These are phyloP conservation scores for Porites lobata DNA, from an alignment of 92 coral and sea anemone genomes.

Conservation along the genomic window DNA sequence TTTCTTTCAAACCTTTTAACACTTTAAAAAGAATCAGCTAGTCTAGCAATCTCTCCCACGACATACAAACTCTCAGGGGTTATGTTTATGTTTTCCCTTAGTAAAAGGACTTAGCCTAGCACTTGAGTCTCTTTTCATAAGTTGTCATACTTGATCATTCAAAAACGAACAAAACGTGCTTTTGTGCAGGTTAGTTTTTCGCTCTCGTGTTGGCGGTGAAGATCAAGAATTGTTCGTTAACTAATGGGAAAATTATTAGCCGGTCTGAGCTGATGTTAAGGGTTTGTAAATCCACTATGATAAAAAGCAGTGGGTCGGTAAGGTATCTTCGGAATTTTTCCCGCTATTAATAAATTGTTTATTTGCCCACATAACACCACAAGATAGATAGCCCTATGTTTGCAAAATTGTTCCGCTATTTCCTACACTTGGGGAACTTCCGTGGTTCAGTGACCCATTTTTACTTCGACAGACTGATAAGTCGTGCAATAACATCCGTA, in stretches of 20 bases:
- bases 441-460: conserved; percentile 8
- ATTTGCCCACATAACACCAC: conserved; percentile 27
- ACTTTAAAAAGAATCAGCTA: neutral
- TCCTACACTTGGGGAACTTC: conserved; percentile 48
- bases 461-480: neutral
- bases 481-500: neutral
- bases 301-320: conserved; percentile 19
- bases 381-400: neutral
- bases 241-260: conserved; percentile 7
- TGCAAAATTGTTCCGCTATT: conserved; percentile 23
- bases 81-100: neutral
- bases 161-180: neutral
- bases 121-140: neutral
- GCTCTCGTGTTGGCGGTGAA: neutral
- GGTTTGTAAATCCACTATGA: conserved; percentile 38
- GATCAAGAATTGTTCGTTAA: neutral
- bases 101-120: neutral
- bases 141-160: neutral
- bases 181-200: neutral
- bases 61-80: conserved; percentile 16
- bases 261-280: conserved; percentile 38
- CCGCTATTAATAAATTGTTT: conserved; percentile 25
- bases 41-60: neutral
- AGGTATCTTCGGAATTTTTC: conserved; percentile 46
- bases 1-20: conserved; percentile 34